Evolutionary conservation across 2,888 invertebrate species (phyloP), one percentile per base, ranked within the genome.

Genomic region (Diaperis boleti): DNA sequence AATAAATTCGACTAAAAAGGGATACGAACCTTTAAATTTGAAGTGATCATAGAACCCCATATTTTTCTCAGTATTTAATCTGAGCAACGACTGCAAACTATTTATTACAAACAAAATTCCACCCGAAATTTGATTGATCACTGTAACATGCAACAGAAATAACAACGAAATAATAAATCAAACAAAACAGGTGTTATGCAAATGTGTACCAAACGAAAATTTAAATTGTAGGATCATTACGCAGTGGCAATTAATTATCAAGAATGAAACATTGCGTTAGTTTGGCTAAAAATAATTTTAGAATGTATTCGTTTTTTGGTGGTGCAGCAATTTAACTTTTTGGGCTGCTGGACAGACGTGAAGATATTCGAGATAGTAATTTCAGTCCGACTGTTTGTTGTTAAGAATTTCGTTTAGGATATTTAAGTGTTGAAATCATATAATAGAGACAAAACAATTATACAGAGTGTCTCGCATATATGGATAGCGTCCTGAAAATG

Each of bases 171-270:
- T 35, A 20, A 50, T 50, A 50, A 52, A 52, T 52, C 20, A 52
- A 37, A 52, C 52, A 37, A 52, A 52, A 52, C 52, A 52, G 52
- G 39, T 52, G 50, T 50, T 50, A 33, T 33, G 13, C 33, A 50
- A 50, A 50, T 35, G 50, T 50, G 33, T 50, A 20, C 33, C 35
- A 17, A 50, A 35, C 50, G 33, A 17, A 35, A 50, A 50, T 37
- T 5, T 14, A 50, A 33, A 18, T 50, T 50, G 50, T 35, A 50
- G 35, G 11, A 17, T 50, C 50, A 33, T 50, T 33, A 50, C 8
- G 20, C 10, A 18, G 31, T 50, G 10, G 50, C 29, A 37, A 50
- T 35, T 50, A 14, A 18, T 50, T 37, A 26, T 26, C 26, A 26
- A 8, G 26, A 26, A 29, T 8, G 6, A 29, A 22, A 22, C 14